These are phyloP conservation scores for Glossophaga mutica DNA, from an alignment of 2,797 vertebrate species.

Conservation along the genomic window DNA sequence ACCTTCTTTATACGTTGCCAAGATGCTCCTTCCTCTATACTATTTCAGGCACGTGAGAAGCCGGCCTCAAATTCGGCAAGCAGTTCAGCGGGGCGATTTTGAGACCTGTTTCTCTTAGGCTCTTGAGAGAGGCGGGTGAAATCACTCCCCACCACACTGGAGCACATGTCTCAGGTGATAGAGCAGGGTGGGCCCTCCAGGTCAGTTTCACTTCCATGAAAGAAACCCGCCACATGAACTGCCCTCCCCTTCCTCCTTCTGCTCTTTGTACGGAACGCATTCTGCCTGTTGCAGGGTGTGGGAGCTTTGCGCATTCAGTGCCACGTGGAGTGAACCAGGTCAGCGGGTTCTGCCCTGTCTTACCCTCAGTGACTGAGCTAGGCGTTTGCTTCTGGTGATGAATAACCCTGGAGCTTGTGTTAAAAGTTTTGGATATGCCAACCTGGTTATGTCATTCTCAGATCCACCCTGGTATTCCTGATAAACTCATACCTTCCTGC, in stretches of 20 bases:
- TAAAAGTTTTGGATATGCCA: background rate
- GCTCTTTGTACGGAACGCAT: background rate
- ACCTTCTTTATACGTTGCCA: background rate
- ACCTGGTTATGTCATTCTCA: background rate
- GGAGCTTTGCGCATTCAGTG: background rate
- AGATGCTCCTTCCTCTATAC: background rate
- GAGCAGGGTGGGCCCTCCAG: background rate
- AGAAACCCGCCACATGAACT: background rate
- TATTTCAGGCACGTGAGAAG: background rate
- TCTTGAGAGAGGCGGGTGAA: background rate
- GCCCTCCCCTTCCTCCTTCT: background rate
- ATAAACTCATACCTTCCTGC: background rate
- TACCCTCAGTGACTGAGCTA: background rate
- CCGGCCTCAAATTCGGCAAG: background rate
- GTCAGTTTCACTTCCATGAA: background rate
- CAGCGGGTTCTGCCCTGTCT: background rate
- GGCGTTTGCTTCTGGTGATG: background rate
- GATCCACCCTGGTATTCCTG: background rate
- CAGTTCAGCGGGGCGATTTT: background rate
- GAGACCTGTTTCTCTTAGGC: background rate
- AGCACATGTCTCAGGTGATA: background rate
- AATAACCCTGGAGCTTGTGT: background rate
- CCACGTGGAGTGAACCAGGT: background rate
- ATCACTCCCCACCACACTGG: background rate
- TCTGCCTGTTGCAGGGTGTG: background rate